phyloP scores from a whole-genome alignment of 2,888 invertebrate species.

The Heliothis peltigera region DNA sequence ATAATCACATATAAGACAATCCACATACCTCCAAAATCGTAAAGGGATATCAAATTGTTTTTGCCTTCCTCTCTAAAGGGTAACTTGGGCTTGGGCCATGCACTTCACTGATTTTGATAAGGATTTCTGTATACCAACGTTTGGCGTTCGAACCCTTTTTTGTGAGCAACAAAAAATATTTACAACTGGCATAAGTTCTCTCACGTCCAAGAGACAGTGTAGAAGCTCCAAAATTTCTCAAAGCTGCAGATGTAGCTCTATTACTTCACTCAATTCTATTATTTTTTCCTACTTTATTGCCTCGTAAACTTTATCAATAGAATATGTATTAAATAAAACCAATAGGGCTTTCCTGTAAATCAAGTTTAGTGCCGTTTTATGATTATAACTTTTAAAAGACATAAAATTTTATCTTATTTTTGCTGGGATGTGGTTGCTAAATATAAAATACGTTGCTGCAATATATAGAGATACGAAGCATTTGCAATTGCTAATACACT shows the following conservation, averaged over 20 bases:
- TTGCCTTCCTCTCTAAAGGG: constrained; percentile 73
- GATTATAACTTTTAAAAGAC: constrained; percentile 30
- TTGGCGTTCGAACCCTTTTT: constrained; percentile 27
- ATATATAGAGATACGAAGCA: neutral
- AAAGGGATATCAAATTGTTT: constrained; percentile 67
- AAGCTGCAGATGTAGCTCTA: constrained; percentile 11
- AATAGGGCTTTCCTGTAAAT: constrained; percentile 46
- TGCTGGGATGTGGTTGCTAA: constrained; percentile 34
- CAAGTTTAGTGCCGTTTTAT: constrained; percentile 48
- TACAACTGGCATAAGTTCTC: constrained; percentile 17
- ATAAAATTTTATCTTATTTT: constrained; percentile 34
- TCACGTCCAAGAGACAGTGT: neutral
- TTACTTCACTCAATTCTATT: constrained; percentile 26
- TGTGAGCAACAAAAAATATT: constrained; percentile 26
- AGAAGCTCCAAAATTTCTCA: constrained; percentile 1
- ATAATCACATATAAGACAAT: too few species aligned
- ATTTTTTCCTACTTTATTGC: constrained; percentile 36
- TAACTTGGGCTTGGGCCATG: constrained; percentile 62
- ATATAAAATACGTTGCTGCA: constrained; percentile 10
- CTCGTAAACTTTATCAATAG: constrained; percentile 44
- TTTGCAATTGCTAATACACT: too few species aligned
- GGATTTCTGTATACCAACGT: constrained; percentile 33
- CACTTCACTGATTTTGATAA: constrained; percentile 60
- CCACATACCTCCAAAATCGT: neutral
- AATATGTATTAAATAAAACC: constrained; percentile 27